phyloP scores from a whole-genome alignment of 2,113 vertebrate genomes.

The Caretta caretta region DNA sequence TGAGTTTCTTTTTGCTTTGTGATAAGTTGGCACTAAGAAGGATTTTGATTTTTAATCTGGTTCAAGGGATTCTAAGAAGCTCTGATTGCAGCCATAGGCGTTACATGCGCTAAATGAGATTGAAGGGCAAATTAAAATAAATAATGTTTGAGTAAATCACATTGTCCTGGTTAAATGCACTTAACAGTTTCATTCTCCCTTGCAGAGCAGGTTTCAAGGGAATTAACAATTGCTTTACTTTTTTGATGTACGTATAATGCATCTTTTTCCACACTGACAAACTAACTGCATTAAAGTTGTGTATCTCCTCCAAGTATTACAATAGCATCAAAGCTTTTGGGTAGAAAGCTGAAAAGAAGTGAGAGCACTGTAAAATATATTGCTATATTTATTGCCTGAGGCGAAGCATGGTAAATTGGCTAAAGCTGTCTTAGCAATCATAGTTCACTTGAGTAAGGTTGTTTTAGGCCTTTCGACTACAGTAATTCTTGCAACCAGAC shows the following conservation, averaged over 20 bases:
- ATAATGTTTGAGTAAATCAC: constrained; percentile 74
- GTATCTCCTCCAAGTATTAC: background rate
- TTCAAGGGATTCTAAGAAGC: constrained; percentile 72
- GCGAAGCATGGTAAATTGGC: constrained; percentile 12
- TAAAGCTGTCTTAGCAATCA: constrained; percentile 44
- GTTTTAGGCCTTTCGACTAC: constrained; percentile 26
- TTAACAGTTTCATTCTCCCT: constrained; percentile 67
- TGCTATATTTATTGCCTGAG: constrained; percentile 6
- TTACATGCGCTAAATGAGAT: constrained; percentile 71
- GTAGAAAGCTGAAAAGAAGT: background rate
- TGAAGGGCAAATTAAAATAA: constrained; percentile 80
- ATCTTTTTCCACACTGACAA: constrained; percentile 22
- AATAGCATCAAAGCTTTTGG: constrained; percentile 33
- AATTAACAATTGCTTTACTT: constrained; percentile 56
- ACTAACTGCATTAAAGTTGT: background rate
- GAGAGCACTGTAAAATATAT: constrained; percentile 44
- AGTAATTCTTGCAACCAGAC: constrained; percentile 15
- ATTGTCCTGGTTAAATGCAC: constrained; percentile 66
- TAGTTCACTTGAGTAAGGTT: constrained; percentile 22
- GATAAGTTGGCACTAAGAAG: constrained; percentile 77
- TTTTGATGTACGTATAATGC: constrained; percentile 46
- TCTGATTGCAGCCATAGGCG: constrained; percentile 74
- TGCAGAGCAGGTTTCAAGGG: constrained; percentile 64
- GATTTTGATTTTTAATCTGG: constrained; percentile 81
- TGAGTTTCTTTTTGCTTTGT: constrained; percentile 70